phyloP scores from a whole-genome alignment of 1,140 invertebrate genomes.

The Polypedilum vanderplanki region DNA sequence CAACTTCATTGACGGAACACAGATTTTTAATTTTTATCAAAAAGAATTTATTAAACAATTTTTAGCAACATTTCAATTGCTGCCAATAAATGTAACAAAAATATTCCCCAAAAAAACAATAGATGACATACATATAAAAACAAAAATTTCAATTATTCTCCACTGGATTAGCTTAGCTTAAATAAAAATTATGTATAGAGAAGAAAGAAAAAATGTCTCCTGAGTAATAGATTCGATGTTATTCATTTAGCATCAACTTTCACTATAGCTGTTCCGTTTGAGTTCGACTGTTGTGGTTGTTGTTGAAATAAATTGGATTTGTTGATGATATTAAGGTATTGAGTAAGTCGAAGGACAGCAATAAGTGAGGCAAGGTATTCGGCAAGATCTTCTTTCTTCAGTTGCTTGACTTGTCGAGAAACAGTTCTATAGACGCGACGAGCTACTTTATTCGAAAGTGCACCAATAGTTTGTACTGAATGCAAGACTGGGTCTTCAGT shows the following conservation, averaged over 20 bases:
- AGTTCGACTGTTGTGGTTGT: background rate
- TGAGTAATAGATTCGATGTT: background rate
- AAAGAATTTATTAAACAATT: too few relatives aligned
- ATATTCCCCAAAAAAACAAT: too few relatives aligned
- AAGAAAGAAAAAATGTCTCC: background rate
- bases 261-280: background rate
- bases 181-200: too few relatives aligned
- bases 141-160: too few relatives aligned
- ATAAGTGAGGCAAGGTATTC: constrained; percentile 54
- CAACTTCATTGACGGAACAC: too few relatives aligned
- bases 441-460: constrained; percentile 60
- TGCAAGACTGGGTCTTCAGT: constrained; percentile 58
- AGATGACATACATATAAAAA: too few relatives aligned
- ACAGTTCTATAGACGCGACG: constrained; percentile 58
- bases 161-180: too few relatives aligned
- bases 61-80: too few relatives aligned
- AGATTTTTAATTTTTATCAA: too few relatives aligned
- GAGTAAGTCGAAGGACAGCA: constrained; percentile 54
- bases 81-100: too few relatives aligned
- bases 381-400: constrained; percentile 53
- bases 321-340: constrained; percentile 47
- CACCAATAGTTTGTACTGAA: constrained; percentile 61
- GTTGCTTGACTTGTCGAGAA: constrained; percentile 50
- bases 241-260: constrained; percentile 3
- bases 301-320: constrained; percentile 33